Base-by-base conservation (phyloP, 2,797 vertebrate species). In the Halcyon leucocephala region DNA sequence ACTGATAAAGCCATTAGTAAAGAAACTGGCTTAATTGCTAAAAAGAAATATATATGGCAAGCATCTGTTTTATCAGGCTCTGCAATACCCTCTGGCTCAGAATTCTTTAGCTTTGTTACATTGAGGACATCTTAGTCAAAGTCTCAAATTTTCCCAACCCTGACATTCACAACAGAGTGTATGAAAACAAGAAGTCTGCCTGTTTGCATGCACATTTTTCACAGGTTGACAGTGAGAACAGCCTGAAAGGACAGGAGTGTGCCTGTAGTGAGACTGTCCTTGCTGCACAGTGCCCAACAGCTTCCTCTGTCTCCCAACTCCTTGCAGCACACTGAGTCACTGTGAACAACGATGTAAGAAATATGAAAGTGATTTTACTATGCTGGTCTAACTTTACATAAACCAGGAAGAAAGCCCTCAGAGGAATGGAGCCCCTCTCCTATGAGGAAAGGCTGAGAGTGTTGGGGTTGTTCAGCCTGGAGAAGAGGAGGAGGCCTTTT, bases 1-100 rank as follows among this genome's bases (percentile, higher is more conserved):
- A 95, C 81, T 78, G 90, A 95, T 94, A 92, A 95, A 95, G 79
- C 71, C 78, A 94, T 93, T 94, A 95, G 81, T 15, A 10, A 87
- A 14, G 18, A 78, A 90, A 81, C 25, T 21, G 33, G n/a, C n/a
- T 91, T 94, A 95, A 95, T 85, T 92, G 90, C 78, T 90, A 69
- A 67, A 89, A 71, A 90, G 64, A 95, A 95, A 90, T 58, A 65
- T 67, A 74, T 55, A 85, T 29, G 71, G 83, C 74, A 92, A 93
- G 83, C 74, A 93, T 80, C 90, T 96, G 88, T 51, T 97, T 94
- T 58, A 85, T 33, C 60, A 93, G 90, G 54, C 65, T 90, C 93
- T 94, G 39, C 52, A 73, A 54, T 61, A 62, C 33, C 44, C 74
- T 85, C 57, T 82, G 82, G 54, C 60, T 82, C 48, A 77, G 35